These are phyloP conservation scores for Coptodon rendalli DNA, from an alignment of 2,113 vertebrate genomes.

Conservation along the genomic window DNA sequence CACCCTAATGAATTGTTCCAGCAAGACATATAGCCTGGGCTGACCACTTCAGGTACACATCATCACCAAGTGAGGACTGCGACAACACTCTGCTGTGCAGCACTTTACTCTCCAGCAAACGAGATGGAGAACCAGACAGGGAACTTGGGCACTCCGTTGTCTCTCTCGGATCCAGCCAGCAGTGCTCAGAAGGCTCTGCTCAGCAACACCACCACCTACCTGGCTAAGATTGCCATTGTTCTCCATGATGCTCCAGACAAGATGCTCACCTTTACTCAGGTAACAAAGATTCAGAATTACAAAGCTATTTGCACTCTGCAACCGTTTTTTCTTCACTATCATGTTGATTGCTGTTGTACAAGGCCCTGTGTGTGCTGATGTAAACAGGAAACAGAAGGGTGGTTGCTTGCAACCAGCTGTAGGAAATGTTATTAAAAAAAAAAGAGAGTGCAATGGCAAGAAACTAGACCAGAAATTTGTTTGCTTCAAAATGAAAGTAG, in stretches of 20 bases:
- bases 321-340: background rate
- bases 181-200: slow-evolving; percentile 31
- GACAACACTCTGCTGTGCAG: background rate
- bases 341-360: background rate
- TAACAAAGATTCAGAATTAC: slow-evolving; percentile 29
- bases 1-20: background rate
- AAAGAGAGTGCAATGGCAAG: background rate
- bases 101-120: background rate
- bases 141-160: background rate
- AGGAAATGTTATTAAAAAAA: background rate
- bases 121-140: background rate
- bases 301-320: background rate
- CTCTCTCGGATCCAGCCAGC: background rate
- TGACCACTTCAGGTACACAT: background rate
- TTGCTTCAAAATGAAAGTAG: background rate
- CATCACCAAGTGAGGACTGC: background rate
- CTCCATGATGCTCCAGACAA: slow-evolving; percentile 74
- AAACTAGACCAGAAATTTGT: background rate
- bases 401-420: background rate
- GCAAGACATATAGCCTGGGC: background rate
- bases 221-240: slow-evolving; percentile 77
- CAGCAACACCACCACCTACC: slow-evolving; percentile 73
- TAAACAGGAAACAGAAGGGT: background rate
- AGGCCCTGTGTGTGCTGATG: background rate
- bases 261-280: slow-evolving; percentile 78